phyloP scores from a whole-genome alignment of 2,888 invertebrate genomes.

The Ptilodon capucinus region DNA sequence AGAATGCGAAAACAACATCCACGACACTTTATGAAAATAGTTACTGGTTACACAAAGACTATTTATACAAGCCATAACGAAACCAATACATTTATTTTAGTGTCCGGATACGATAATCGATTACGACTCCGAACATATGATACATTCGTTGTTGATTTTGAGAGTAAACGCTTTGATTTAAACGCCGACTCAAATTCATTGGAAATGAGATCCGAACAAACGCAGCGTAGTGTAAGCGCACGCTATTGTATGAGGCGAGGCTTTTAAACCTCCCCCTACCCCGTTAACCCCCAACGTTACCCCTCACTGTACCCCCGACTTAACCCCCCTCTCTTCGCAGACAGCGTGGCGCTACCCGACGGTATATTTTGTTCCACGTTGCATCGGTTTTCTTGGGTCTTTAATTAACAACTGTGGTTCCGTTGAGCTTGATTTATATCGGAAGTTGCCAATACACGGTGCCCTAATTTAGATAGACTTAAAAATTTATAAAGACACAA shows the following conservation, averaged over 20 bases:
- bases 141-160: too few species aligned
- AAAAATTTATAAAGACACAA: too few species aligned
- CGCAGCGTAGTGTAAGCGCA: constrained; percentile 69
- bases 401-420: constrained; percentile 19
- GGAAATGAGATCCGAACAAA: constrained; percentile 59
- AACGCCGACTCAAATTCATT: constrained; percentile 59
- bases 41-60: too few species aligned
- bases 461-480: too few species aligned
- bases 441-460: background rate
- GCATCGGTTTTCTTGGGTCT: constrained; percentile 25
- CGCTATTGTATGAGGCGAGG: constrained; percentile 57
- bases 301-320: constrained; percentile 20
- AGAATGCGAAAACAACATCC: too few species aligned
- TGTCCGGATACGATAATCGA: too few species aligned
- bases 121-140: too few species aligned
- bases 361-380: constrained; percentile 22
- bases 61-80: too few species aligned
- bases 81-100: too few species aligned
- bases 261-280: constrained; percentile 35
- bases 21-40: too few species aligned
- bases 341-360: constrained; percentile 38
- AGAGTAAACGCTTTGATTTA: too few species aligned
- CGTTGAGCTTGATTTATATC: constrained; percentile 4
- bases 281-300: constrained; percentile 9
- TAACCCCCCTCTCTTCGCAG: constrained; percentile 25